These are phyloP conservation scores for Aegotheles bennettii DNA, from an alignment of 2,113 vertebrate genomes.

Conservation along the genomic window DNA sequence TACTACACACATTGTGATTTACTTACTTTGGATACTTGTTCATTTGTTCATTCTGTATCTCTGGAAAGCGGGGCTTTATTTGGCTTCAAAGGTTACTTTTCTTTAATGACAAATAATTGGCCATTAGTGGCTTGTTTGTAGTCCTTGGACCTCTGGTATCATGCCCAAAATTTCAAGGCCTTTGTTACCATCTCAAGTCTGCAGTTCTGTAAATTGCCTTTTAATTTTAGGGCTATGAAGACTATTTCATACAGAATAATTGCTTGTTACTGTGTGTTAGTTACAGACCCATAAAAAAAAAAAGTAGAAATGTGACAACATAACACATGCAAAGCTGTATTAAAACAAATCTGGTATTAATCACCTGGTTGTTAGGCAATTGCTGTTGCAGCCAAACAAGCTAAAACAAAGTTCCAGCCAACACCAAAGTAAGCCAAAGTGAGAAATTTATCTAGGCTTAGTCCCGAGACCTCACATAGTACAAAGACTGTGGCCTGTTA, in stretches of 20 bases:
- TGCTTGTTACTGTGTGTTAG: not conserved
- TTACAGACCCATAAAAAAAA: not conserved
- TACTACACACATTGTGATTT: not conserved
- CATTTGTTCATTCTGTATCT: not conserved
- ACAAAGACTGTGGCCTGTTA: not conserved
- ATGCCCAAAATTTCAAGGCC: not conserved
- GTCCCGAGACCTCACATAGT: not conserved
- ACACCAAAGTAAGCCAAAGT: not conserved
- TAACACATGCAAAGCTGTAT: not conserved
- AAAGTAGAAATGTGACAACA: not conserved
- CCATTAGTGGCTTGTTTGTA: not conserved
- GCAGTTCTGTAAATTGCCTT: not conserved
- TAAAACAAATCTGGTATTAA: not conserved
- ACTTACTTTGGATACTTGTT: not conserved
- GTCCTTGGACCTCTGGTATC: not conserved
- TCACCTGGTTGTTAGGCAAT: fast-evolving
- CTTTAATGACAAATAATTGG: not conserved
- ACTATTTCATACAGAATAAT: not conserved
- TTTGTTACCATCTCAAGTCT: not conserved
- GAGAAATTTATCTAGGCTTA: not conserved
- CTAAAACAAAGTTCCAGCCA: not conserved
- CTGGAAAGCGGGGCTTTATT: not conserved
- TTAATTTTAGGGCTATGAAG: not conserved
- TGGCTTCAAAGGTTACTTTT: not conserved
- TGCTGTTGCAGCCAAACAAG: not conserved